These are phyloP conservation scores for Hafferia zeledoni DNA, from an alignment of 2,797 vertebrate genomes.

Conservation along the genomic window DNA sequence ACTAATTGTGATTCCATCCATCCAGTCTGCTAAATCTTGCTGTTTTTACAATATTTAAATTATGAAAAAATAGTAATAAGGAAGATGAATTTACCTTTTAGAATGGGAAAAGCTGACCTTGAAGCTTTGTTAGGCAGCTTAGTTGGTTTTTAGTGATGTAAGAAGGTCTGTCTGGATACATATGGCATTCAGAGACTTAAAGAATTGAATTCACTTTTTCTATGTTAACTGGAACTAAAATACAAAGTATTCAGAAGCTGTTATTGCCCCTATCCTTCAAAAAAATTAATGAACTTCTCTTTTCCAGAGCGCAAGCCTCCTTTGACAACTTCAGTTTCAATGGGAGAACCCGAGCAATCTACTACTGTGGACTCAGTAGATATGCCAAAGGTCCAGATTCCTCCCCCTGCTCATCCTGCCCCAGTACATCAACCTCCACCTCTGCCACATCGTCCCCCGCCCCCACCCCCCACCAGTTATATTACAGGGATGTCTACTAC, in stretches of 20 bases:
- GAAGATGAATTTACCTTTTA: not conserved
- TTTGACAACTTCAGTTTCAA: constrained; percentile 76
- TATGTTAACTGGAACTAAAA: not conserved
- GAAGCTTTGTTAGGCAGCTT: not conserved
- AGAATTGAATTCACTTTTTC: not conserved
- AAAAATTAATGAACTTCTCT: not conserved
- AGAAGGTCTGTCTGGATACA: not conserved
- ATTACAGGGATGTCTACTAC: constrained; percentile 92
- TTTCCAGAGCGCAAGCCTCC: constrained; percentile 87
- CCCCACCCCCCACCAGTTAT: constrained; percentile 89
- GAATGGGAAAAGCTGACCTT: not conserved
- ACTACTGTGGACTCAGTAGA: constrained; percentile 79
- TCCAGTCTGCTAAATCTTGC: not conserved
- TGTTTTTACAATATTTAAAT: not conserved
- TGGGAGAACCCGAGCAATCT: constrained; percentile 84
- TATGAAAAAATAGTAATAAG: not conserved
- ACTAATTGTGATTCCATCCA: not conserved
- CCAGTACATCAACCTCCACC: constrained; percentile 87
- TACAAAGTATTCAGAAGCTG: not conserved
- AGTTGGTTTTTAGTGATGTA: not conserved
- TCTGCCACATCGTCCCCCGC: constrained; percentile 87
- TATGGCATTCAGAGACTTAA: not conserved
- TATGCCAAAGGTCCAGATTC: constrained; percentile 83
- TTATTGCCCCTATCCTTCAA: not conserved
- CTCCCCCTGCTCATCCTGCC: constrained; percentile 89